Conservation (phyloP, 2,797 vertebrate genomes). For the Fratercula arctica region DNA sequence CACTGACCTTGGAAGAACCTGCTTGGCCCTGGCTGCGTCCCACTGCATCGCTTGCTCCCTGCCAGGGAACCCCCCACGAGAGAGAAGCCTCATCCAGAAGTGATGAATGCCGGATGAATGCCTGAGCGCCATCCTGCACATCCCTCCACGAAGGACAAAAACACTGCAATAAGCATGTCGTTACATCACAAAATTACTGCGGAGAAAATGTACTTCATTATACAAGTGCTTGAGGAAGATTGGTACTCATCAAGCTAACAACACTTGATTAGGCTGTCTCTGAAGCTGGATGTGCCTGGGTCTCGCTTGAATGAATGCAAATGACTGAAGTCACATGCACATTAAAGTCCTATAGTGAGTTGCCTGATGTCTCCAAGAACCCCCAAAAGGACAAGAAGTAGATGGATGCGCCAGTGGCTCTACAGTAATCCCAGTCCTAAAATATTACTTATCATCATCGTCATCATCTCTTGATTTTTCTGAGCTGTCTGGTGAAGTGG, state of each 20-base stretch:
- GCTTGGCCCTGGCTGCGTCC: not conserved
- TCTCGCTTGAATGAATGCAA: not conserved
- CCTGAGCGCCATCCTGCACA: not conserved
- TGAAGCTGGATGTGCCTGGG: not conserved
- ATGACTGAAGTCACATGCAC: not conserved
- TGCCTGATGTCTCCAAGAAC: not conserved
- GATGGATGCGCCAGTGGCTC: not conserved
- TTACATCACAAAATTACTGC: slow-evolving; percentile 22
- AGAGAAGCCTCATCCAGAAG: not conserved
- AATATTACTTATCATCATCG: not conserved
- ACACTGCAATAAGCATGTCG: not conserved
- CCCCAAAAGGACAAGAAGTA: not conserved
- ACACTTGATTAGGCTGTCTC: slow-evolving; percentile 50
- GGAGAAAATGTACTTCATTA: slow-evolving; percentile 59
- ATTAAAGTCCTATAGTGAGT: not conserved
- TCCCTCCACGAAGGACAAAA: slow-evolving; percentile 33
- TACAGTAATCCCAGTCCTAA: not conserved
- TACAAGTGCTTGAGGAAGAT: slow-evolving; percentile 48
- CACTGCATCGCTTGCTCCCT: not conserved
- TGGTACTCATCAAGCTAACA: slow-evolving; percentile 51
- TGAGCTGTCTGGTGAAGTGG: not conserved
- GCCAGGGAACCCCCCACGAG: not conserved
- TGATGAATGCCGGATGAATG: not conserved
- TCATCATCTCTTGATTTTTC: not conserved
- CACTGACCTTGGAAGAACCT: not conserved